Percentiles rank a stretch among this genome's conserved stretches.
Conservation (phyloP, 2,797 vertebrate species). For the Leptatherina wallacei region DNA sequence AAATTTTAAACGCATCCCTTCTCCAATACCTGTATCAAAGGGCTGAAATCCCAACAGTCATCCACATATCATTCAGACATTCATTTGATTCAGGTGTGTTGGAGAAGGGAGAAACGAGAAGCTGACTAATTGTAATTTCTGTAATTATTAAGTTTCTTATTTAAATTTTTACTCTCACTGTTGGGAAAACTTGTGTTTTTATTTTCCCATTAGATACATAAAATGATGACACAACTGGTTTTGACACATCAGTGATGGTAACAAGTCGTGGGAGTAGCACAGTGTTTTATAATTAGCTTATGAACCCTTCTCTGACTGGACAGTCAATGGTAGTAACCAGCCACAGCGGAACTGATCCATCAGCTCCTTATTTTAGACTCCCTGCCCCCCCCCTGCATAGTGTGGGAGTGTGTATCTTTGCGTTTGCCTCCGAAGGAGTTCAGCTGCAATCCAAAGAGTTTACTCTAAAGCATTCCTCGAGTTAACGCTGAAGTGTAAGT, state of each 20-base stretch:
- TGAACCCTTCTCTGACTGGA: slow-evolving; percentile 48
- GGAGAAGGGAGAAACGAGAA: no score
- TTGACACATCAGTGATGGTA: slow-evolving; percentile 41
- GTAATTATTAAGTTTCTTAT: background rate
- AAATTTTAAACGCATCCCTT: no score
- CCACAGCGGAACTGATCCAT: slow-evolving; percentile 66
- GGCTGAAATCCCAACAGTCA: background rate
- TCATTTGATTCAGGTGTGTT: no score
- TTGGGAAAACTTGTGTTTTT: background rate
- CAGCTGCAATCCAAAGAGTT: slow-evolving; percentile 47
- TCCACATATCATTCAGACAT: no score
- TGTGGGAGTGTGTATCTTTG: slow-evolving; percentile 37
- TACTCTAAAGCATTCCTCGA: slow-evolving; percentile 55
- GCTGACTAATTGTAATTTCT: no score
- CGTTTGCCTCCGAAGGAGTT: slow-evolving; percentile 57
- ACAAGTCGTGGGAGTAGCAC: slow-evolving; percentile 44
- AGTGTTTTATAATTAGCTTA: slow-evolving; percentile 72
- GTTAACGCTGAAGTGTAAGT: slow-evolving; percentile 60
- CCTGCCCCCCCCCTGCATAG: slow-evolving; percentile 13
- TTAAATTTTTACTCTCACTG: background rate
- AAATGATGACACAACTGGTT: slow-evolving; percentile 37
- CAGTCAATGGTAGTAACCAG: slow-evolving; percentile 58
- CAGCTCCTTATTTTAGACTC: slow-evolving; percentile 73
- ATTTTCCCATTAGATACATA: slow-evolving; percentile 9
- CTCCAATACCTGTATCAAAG: no score